These are phyloP conservation scores for Melinaea marsaeus DNA, from an alignment of 2,888 invertebrate genomes.

Conservation along the genomic window DNA sequence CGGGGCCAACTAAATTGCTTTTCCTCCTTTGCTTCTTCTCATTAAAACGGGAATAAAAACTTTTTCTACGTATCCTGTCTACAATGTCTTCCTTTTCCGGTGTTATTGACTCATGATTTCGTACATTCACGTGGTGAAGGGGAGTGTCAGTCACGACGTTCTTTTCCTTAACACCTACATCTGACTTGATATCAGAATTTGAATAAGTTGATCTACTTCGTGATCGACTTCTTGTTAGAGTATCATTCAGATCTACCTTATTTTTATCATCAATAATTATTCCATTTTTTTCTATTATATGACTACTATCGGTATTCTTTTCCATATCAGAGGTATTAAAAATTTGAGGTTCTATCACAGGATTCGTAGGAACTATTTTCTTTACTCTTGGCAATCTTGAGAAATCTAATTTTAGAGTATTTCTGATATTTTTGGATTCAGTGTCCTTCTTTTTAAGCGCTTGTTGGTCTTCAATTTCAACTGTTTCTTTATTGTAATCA, in stretches of 20 bases:
- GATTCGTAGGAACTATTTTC: constrained; percentile 77
- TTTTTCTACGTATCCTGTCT: constrained; percentile 91
- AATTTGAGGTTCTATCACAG: constrained; percentile 75
- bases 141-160: constrained; percentile 48
- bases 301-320: constrained; percentile 57
- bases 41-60: constrained; percentile 93
- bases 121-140: constrained; percentile 54
- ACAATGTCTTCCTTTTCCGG: constrained; percentile 85
- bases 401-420: constrained; percentile 81
- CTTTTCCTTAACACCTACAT: constrained; percentile 55
- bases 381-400: constrained; percentile 78
- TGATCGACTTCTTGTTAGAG: constrained; percentile 57
- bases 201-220: constrained; percentile 66
- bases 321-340: constrained; percentile 58
- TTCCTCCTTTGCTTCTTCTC: constrained; percentile 86
- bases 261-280: constrained; percentile 44
- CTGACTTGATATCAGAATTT: constrained; percentile 73
- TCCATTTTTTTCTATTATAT: constrained; percentile 49
- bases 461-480: constrained; percentile 48
- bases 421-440: constrained; percentile 58
- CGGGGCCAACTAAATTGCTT: constrained; percentile 81
- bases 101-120: constrained; percentile 66
- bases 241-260: constrained; percentile 43
- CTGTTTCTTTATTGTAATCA: constrained; percentile 45
- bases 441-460: constrained; percentile 56